phyloP scores from a whole-genome alignment of 1,140 invertebrate species.

The Zaprionus tsacasi region DNA sequence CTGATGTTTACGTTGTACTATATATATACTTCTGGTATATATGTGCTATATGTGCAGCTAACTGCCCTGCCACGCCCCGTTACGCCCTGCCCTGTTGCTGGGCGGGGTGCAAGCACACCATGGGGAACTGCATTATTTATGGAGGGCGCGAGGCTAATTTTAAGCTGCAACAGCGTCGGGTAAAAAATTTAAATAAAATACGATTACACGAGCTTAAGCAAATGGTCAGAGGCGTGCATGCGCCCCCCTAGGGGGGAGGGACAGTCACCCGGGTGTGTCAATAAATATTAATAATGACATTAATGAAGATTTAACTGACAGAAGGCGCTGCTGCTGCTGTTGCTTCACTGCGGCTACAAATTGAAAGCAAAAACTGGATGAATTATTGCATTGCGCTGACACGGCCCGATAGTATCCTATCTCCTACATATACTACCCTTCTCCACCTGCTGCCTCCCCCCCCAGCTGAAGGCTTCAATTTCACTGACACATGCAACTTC shows the following conservation, averaged over 20 bases:
- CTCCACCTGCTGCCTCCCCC: not conserved
- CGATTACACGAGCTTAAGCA: constrained; percentile 5
- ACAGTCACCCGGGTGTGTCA: constrained; percentile 16
- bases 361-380: constrained; percentile 57
- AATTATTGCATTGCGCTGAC: constrained; percentile 44
- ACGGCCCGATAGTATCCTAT: not conserved
- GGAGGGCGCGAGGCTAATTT: constrained; percentile 39
- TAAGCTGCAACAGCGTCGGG: constrained; percentile 26
- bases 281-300: constrained; percentile 81
- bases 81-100: not conserved
- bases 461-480: constrained; percentile 43
- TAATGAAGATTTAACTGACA: constrained; percentile 78
- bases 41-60: constrained; percentile 16
- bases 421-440: not conserved
- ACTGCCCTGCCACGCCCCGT: not conserved
- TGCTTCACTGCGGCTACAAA: constrained; percentile 46
- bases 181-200: constrained; percentile 38
- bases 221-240: not conserved
- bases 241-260: not conserved
- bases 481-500: constrained; percentile 74
- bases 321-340: not conserved
- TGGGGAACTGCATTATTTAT: constrained; percentile 71
- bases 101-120: constrained; percentile 52
- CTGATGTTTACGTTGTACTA: not conserved
- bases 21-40: constrained; percentile 14